Evolutionary conservation across 2,113 vertebrate species (phyloP), one percentile per base, ranked within the genome.

Genomic region (Oreotrochilus melanogaster): DNA sequence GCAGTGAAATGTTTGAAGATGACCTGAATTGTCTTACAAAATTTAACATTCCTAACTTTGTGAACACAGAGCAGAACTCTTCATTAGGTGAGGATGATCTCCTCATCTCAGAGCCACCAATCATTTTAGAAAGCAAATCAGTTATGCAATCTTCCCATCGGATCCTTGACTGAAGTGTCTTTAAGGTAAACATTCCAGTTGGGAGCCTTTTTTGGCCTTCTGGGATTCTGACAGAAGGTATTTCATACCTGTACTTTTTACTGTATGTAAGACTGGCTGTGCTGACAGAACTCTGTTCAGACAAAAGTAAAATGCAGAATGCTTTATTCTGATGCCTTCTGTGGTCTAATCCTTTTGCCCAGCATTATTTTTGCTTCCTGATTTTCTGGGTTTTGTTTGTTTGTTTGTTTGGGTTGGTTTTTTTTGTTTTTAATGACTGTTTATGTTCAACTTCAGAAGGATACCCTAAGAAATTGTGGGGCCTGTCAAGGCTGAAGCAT

Each of bases 11-110:
- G 27, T 87, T 91, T 42, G 97, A 96, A 62, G 95, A 98, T 92
- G 96, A 98, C 74, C 62, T 98, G 18, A 97, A 93, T 37, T 97
- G 97, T 82, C 97, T 98, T 54, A 96, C 98, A 64, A 98, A 99
- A 83, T 99, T 99, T 89, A 98, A 99, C 96, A 99, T 99, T 90
- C 99, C 99, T 8, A 99, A 99, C 91, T 99, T 99, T 37, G 98
- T 99, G 94, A 99, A 98, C 95, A 98, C 98, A 10, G 99, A 99
- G 82, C 98, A 98, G 64, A 98, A 97, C 78, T 98, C 98, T 73
- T 97, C 97, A 1, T 95, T 99, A 39, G 98, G 98, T 30, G 99
- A 99, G 37, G 99, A 99, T 10, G 98, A 99, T 70, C 97, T 99
- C 81, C 97, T 99, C 78, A 98, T 98, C 74, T 98, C 98, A 2